These are phyloP conservation scores for Pitta sordida DNA, from an alignment of 2,113 vertebrate genomes.

Conservation along the genomic window DNA sequence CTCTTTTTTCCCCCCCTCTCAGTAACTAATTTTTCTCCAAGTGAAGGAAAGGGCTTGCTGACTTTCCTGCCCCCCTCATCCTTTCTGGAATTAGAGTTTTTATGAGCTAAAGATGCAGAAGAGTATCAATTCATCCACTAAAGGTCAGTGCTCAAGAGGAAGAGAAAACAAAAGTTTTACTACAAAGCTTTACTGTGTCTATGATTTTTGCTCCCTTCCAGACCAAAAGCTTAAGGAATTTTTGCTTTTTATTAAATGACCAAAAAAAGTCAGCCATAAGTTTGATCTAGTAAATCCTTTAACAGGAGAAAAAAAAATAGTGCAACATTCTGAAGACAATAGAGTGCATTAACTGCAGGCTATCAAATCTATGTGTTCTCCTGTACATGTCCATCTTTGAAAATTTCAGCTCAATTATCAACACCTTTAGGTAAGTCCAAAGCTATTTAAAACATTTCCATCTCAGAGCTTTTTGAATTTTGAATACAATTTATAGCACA, in stretches of 20 bases:
- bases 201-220: background rate
- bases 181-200: background rate
- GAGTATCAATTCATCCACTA: background rate
- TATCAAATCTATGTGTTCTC: background rate
- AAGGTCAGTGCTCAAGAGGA: background rate
- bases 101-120: background rate
- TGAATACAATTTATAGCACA: background rate
- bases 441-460: background rate
- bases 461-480: background rate
- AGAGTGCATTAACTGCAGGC: fast-evolving
- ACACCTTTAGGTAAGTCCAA: background rate
- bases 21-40: background rate
- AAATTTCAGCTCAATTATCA: background rate
- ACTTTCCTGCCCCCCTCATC: background rate
- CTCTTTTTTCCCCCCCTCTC: background rate
- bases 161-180: background rate
- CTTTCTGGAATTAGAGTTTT: background rate
- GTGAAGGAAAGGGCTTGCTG: background rate
- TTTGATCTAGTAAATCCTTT: background rate
- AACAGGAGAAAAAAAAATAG: background rate
- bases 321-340: background rate
- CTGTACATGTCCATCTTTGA: background rate
- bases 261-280: background rate
- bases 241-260: background rate
- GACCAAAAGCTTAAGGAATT: background rate